Percentiles rank a stretch among this genome's conserved stretches.
Conservation (phyloP, 1,140 invertebrate genomes). For the Bombus terrestris region DNA sequence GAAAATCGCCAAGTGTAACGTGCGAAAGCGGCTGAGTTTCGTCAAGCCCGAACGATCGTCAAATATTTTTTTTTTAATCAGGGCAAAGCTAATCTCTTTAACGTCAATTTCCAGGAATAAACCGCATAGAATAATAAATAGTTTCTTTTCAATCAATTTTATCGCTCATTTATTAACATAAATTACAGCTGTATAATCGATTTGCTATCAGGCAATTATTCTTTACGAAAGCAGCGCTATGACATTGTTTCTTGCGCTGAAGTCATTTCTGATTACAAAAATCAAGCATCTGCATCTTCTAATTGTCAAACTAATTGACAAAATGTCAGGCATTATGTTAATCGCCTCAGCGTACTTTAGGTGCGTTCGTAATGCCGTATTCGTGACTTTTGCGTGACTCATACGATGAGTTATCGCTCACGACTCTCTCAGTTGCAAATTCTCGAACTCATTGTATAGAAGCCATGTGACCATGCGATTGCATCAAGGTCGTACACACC, state of each 20-base stretch:
- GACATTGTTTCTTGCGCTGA: no score
- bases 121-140: no score
- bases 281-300: no score
- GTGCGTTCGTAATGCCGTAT: conserved; percentile 11
- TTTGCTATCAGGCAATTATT: no score
- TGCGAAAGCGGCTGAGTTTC: conserved; percentile 37
- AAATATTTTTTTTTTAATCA: conserved; percentile 8
- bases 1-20: conserved; percentile 35
- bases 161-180: not conserved
- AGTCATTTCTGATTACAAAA: no score
- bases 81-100: not conserved
- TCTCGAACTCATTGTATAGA: conserved; percentile 53
- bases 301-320: no score
- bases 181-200: not conserved
- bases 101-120: not conserved
- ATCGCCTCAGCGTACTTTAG: not conserved
- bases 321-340: not conserved
- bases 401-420: conserved; percentile 61
- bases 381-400: conserved; percentile 42
- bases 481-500: conserved; percentile 55
- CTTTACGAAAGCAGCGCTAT: no score
- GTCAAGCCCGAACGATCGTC: not conserved
- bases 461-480: conserved; percentile 52
- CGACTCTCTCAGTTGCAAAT: conserved; percentile 57
- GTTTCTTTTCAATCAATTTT: no score